Base-by-base conservation (phyloP, 2,888 invertebrate genomes). In the Microdon myrmicae region DNA sequence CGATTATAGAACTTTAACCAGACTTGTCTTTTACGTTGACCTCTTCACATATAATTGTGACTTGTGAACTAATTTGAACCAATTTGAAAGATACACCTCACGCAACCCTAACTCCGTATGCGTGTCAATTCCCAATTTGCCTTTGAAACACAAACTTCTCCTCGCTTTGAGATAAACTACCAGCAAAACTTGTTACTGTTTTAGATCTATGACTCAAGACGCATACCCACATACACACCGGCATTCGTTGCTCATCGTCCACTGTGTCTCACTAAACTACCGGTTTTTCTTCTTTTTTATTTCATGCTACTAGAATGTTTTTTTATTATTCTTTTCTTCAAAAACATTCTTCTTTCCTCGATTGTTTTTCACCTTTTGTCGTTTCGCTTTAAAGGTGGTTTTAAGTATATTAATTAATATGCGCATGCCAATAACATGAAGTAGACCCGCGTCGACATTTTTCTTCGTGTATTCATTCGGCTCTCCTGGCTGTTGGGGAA, bases 201-300 rank as follows among this genome's bases (percentile, higher is more conserved):
- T 53, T 32, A 43, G n/a, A 32, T 44, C 25, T 29, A 25, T 37
- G 20, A 28, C 29, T 38, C 8, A 7, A 17, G 7, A 8, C n/a
- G n/a, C n/a, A n/a, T 9, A 16, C 17, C 31, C 14, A 35, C 16
- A 35, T 10, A 38, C 9, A 43, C 22, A 20, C 5, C 1, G 3
- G 12, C 9, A 28, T 13, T 10, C 23, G 1, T 20, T 19, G 34
- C 26, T 2, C 32, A 28, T 17, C 22, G 12, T 32, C 35, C 34
- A 12, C 16, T 38, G 31, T 58, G 26, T 41, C 44, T 44, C 44
- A 61, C 61, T 34, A 10, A 64, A 51, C 58, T 64, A 64, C 64
- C 64, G 64, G 64, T 64, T 64, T 64, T 64, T 53, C 64, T 31
- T 53, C 64, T 58, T 64, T 56, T 54, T 64, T 26, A 23, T 29